phyloP scores from a whole-genome alignment of 1,140 invertebrate genomes.

The Papilio glaucus region DNA sequence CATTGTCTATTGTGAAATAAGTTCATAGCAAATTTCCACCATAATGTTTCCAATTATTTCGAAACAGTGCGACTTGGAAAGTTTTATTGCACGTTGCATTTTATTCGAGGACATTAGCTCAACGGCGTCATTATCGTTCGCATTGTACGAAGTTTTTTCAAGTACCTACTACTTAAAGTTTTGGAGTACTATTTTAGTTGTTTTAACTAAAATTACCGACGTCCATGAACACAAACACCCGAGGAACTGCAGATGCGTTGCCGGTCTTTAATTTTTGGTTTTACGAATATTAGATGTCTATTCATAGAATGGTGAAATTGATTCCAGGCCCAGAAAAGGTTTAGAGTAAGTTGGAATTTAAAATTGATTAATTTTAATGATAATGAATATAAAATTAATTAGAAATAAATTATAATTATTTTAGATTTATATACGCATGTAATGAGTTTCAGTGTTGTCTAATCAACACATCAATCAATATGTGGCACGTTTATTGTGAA shows the following conservation, averaged over 20 bases:
- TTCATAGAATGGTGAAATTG: no score
- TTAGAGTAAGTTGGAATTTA: no score
- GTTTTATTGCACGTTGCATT: conserved; percentile 6
- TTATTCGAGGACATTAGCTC: not conserved
- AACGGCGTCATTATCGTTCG: not conserved
- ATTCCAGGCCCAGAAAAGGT: no score
- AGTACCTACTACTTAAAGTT: not conserved
- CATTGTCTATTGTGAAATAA: no score
- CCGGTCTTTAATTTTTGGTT: no score
- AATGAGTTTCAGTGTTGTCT: not conserved
- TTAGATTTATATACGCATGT: not conserved
- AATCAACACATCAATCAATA: conserved; percentile 6
- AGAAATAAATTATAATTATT: not conserved
- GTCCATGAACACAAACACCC: no score
- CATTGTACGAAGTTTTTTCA: not conserved
- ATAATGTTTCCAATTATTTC: not conserved
- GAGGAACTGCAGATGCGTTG: no score
- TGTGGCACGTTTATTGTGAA: not conserved
- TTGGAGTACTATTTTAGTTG: not conserved
- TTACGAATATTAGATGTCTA: no score
- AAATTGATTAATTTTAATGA: no score
- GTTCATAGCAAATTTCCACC: not conserved
- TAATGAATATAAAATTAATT: no score
- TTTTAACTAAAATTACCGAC: no score
- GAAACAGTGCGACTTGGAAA: not conserved